Evolutionary conservation across 2,888 invertebrate genomes (phyloP), one percentile per base, ranked within the genome.

Genomic region (Cataglyphis albicans): DNA sequence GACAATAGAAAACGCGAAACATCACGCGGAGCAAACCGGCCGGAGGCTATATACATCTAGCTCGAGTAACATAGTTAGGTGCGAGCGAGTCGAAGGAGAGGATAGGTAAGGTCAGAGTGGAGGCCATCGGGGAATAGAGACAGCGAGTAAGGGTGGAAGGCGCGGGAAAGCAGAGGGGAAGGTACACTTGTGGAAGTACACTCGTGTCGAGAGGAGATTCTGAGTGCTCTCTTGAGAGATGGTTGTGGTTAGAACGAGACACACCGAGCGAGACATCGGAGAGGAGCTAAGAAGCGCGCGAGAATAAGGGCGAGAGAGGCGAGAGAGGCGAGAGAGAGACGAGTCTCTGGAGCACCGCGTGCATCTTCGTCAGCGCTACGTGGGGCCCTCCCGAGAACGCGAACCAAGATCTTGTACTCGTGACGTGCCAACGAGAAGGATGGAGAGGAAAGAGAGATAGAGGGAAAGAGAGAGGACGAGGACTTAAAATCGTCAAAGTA

Each of bases 141-240:
- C 68, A 18, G 80, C 32, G 55, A 59, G 29, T 78, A 82, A 59
- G 85, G 61, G 75, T 38, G 52, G 38, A 38, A 10, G 32, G 25
- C 25, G 63, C 3, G 81, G 44, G n/a, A 38, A 55, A 41, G 78
- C 73, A 83, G 85, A 48, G 89, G 87, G 89, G 89, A 88, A 82
- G 86, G 88, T n/a, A n/a, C n/a, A n/a, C 88, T 88, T 85, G 78
- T 80, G 87, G 81, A 88, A 92, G 92, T 89, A 89, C 92, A 88
- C 92, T 94, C 89, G 92, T 93, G 93, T 92, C 90, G 91, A 93
- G 93, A 92, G 93, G 92, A 92, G 92, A 92, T 91, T 91, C 93
- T 90, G 91, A 93, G 93, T 93, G 93, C 91, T 92, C 93, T 94
- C 93, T 88, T 87, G 91, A 89, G 91, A 91, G 89, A 87, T 84